Conservation (phyloP, 1,140 invertebrate species). For the Aphidius ervi region DNA sequence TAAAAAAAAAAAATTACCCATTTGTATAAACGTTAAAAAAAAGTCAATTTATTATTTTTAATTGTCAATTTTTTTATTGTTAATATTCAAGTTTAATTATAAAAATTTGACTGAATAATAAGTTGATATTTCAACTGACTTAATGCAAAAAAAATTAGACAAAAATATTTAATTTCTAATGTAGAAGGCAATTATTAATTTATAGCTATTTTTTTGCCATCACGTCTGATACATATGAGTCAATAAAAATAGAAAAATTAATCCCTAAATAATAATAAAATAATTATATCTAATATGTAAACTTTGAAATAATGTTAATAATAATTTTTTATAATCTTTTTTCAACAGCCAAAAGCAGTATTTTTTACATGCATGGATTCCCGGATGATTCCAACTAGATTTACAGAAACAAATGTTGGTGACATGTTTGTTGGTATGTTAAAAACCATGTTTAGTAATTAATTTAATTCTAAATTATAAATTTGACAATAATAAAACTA, state of each 20-base stretch:
- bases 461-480: not conserved
- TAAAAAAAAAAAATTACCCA: too few relatives aligned
- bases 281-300: conserved; percentile 14
- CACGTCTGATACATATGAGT: too few relatives aligned
- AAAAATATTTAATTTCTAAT: too few relatives aligned
- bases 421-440: conserved; percentile 92
- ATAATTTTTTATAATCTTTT: conserved; percentile 21
- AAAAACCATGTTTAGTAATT: not conserved
- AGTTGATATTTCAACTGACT: not conserved
- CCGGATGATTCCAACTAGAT: conserved; percentile 90
- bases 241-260: too few relatives aligned
- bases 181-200: too few relatives aligned
- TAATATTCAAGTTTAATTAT: not conserved
- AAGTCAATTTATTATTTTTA: conserved; percentile 1
- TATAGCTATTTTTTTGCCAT: too few relatives aligned
- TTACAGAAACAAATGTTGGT: conserved; percentile 91
- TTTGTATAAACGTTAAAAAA: too few relatives aligned
- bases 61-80: too few relatives aligned
- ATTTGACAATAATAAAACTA: not conserved
- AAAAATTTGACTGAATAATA: too few relatives aligned
- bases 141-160: not conserved
- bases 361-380: conserved; percentile 98
- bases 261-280: too few relatives aligned
- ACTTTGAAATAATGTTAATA: too few relatives aligned
- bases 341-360: conserved; percentile 82